Conservation (phyloP, 2,888 invertebrate species). For the Andricus curvator region DNA sequence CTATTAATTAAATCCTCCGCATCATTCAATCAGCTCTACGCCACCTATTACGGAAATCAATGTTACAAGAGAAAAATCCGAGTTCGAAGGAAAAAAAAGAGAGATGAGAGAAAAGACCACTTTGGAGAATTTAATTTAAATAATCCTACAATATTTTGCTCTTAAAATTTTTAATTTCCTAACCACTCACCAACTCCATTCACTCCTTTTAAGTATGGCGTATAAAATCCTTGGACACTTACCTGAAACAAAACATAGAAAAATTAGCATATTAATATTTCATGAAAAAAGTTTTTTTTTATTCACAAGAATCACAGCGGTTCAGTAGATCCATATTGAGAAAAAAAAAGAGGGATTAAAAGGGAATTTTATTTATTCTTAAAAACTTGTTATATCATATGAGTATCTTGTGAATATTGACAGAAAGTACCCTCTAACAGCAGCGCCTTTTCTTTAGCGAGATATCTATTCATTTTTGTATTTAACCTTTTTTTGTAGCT, state of each 20-base stretch:
- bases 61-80: slow-evolving; percentile 25
- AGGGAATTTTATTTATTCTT: too few relatives aligned
- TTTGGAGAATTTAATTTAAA: slow-evolving; percentile 2
- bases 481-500: too few relatives aligned
- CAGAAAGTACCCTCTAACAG: too few relatives aligned
- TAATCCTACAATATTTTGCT: background rate
- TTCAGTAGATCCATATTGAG: too few relatives aligned
- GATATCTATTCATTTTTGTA: too few relatives aligned
- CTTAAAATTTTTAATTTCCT: background rate
- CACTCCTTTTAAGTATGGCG: background rate
- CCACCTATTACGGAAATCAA: slow-evolving; percentile 27
- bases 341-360: too few relatives aligned
- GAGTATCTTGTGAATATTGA: too few relatives aligned
- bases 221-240: background rate
- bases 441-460: too few relatives aligned
- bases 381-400: too few relatives aligned
- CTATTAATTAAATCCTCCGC: slow-evolving; percentile 36
- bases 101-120: background rate
- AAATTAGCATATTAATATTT: background rate
- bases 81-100: background rate
- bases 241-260: slow-evolving; percentile 1
- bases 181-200: background rate
- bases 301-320: too few relatives aligned
- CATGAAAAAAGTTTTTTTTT: too few relatives aligned
- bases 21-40: slow-evolving; percentile 16